Evolutionary conservation across 2,113 vertebrate genomes (phyloP), one percentile per base, ranked within the genome.

Genomic region (Oncorhynchus nerka): DNA sequence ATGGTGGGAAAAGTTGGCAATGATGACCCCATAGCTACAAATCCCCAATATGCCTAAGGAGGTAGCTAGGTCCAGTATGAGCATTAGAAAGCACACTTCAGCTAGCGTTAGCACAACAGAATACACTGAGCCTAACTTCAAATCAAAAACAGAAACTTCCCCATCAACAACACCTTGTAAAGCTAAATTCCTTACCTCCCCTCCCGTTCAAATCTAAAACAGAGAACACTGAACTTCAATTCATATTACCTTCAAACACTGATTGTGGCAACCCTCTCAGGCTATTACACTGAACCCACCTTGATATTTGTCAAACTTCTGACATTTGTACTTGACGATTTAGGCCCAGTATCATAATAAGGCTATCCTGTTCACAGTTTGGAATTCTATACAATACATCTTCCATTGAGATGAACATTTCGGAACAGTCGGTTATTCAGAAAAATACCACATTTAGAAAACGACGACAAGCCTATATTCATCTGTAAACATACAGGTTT

Each of bases 361-460:
- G 90, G 89, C 90, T 87, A 87, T 83, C 87, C 85, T 88, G 90
- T 86, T 89, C 89, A 88, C 88, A 90, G 90, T 86, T 86, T 81
- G 81, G 83, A 82, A 80, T 75, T 81, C 88, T 87, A 87, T 84
- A 89, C 86, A 84, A 81, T 80, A 84, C 85, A 87, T 75, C 77
- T 82, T 76, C 73, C 82, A 83, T 85, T 84, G 80, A 89, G 88
- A 89, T 77, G 30, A 73, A 65, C 30, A 90, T 87, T 84, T 85
- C 89, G 84, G 83, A 82, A 80, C 26, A 68, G 68, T 19, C 75
- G 45, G 75, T 76, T 68, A 30, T 51, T 79, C 68, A 68, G 2
- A 61, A 68, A 68, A 68, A 16, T 74, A 79, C 84, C 84, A 84
- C 83, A 84, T 83, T 84, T 84, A 55, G 69, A 85, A 75, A 65